phyloP scores from a whole-genome alignment of 2,888 invertebrate species.

The Yponomeuta sedellus region DNA sequence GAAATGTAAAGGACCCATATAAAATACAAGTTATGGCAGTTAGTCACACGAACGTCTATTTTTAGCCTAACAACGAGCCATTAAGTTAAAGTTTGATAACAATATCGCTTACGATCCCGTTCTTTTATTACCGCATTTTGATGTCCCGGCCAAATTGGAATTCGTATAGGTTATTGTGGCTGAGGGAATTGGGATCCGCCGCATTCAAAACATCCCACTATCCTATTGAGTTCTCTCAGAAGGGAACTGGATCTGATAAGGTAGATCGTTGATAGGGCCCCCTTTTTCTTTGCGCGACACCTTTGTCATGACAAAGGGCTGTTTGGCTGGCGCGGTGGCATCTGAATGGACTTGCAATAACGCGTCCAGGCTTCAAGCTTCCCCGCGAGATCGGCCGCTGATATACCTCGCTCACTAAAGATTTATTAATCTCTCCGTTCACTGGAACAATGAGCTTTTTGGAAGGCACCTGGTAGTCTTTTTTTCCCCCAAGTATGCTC shows the following conservation, averaged over 20 bases:
- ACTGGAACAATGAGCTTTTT: conserved; percentile 71
- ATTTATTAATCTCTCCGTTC: conserved; percentile 73
- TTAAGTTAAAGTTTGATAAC: conserved; percentile 47
- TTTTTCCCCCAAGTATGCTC: conserved; percentile 53
- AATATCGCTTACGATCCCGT: conserved; percentile 17
- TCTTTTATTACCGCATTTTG: conserved; percentile 31
- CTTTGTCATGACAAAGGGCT: conserved; percentile 75
- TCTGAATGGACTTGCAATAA: conserved; percentile 75
- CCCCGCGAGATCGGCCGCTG: conserved; percentile 71
- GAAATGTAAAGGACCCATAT: conserved; percentile 11
- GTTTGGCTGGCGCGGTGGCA: conserved; percentile 72
- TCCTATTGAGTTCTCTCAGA: conserved; percentile 73
- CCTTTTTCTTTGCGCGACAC: conserved; percentile 75
- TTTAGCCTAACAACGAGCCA: conserved; percentile 36
- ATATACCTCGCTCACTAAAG: conserved; percentile 68
- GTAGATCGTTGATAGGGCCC: conserved; percentile 71
- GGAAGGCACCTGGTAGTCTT: conserved; percentile 71
- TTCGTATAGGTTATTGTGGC: conserved; percentile 61
- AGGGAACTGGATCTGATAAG: conserved; percentile 75
- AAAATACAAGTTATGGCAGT: conserved; percentile 31
- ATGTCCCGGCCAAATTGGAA: conserved; percentile 61
- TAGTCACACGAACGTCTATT: conserved; percentile 31
- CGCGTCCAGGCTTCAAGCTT: conserved; percentile 65
- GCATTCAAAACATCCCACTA: conserved; percentile 66
- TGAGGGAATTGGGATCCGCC: conserved; percentile 68